Evolutionary conservation across 2,113 vertebrate genomes (phyloP).

Genomic region (Nesospiza acunhae): DNA sequence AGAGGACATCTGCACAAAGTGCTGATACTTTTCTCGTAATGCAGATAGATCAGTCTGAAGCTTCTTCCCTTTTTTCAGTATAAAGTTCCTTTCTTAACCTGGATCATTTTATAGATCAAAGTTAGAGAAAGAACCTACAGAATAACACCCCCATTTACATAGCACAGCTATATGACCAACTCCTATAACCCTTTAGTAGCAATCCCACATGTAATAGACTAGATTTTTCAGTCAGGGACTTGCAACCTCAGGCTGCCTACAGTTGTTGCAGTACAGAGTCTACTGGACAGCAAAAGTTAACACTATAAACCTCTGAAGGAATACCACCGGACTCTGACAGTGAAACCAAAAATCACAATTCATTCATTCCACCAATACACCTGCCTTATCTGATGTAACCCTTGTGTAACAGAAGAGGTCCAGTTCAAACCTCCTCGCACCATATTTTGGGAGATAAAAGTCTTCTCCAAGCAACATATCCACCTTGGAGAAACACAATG

Average conservation of each 20-base stretch:
- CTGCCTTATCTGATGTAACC: background rate
- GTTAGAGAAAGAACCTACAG: background rate
- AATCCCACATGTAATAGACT: background rate
- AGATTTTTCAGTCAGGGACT: background rate
- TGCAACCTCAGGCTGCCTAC: background rate
- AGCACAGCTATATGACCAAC: background rate
- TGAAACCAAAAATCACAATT: background rate
- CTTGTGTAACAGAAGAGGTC: background rate
- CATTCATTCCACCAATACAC: background rate
- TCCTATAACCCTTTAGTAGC: background rate
- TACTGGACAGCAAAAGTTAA: background rate
- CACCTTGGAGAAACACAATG: background rate
- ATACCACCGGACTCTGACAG: background rate
- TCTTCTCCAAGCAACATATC: background rate
- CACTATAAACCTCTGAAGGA: background rate
- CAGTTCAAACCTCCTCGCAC: background rate
- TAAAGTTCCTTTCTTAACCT: background rate
- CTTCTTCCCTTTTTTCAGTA: background rate
- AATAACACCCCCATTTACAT: fast-evolving
- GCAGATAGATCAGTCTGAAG: background rate
- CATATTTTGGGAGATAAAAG: fast-evolving
- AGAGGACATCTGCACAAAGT: background rate
- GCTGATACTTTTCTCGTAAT: background rate
- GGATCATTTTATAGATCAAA: background rate
- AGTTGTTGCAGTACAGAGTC: background rate